Base-by-base conservation (phyloP, 2,888 invertebrate species). In the Torymus tubicola region DNA sequence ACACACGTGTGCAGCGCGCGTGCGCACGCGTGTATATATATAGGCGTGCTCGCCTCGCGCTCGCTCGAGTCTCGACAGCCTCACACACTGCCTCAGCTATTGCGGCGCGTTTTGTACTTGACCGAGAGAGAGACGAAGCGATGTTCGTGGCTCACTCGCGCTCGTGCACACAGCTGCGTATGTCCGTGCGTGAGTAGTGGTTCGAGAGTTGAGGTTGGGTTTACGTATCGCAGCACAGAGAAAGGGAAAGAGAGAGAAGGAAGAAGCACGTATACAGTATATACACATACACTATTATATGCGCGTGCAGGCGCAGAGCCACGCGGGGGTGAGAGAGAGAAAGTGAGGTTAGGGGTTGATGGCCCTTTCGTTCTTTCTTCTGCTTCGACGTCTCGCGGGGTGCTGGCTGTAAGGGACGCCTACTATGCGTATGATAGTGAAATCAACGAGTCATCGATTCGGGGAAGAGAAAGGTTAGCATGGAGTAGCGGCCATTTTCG, bases 341-440 rank as follows among this genome's bases (percentile, higher is more conserved):
- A 77, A 77, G 76, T 77, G 69, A 77, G 76, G 76, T 77, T 77
- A 77, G 57, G 76, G 76, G 70, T 67, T 67, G 60, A 58, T 50
- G 55, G 50, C n/a, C 18, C 50, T 5, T 67, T 57, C 64, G n/a
- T 16, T 55, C 50, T 68, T 21, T 75, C 53, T 67, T 58, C 18
- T 52, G 31, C 13, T 24, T 8, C 31, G 31, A n/a, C 10, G 42
- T 60, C 14, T 71, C 50, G n/a, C 60, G 42, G 11, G n/a, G 11
- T 13, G 3, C 11, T 52, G 16, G 2, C 16, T 65, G 3, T 24
- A 24, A 24, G 24, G 24, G 24, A 24, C 24, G 24, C 24, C 24
- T 24, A 24, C n/a, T 24, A 24, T 3, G 24, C 3, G 3, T 24
- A 24, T 24, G 24, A 3, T 24, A 24, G 24, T 24, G 24, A 2